phyloP scores from a whole-genome alignment of 1,140 invertebrate genomes.

The Drosophila grimshawi region DNA sequence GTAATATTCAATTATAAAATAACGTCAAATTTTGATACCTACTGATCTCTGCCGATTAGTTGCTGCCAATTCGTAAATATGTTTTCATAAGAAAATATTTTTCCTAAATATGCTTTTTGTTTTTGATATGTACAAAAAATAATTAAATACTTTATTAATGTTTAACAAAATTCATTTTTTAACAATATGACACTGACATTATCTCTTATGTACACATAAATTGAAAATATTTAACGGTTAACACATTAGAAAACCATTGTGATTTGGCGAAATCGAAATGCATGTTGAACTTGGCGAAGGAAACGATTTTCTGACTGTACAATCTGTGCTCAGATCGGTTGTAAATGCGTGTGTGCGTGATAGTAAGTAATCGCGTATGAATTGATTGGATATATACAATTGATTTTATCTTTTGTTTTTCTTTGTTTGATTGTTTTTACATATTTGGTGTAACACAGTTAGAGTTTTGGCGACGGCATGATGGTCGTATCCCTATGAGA shows the following conservation, averaged over 20 bases:
- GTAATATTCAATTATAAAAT: slow-evolving; percentile 54
- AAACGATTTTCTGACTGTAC: slow-evolving; percentile 29
- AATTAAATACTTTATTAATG: slow-evolving; percentile 58
- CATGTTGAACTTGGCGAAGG: slow-evolving; percentile 49
- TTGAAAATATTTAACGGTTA: slow-evolving; percentile 51
- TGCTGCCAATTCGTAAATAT: slow-evolving; percentile 58
- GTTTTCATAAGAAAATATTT: slow-evolving; percentile 35
- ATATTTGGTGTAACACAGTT: slow-evolving; percentile 68
- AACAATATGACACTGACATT: slow-evolving; percentile 69
- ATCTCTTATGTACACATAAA: slow-evolving; percentile 49
- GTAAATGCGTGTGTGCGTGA: slow-evolving; percentile 44
- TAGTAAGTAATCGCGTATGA: slow-evolving; percentile 48
- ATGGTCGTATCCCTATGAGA: slow-evolving; percentile 78
- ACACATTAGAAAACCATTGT: slow-evolving; percentile 39
- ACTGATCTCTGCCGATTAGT: slow-evolving; percentile 67
- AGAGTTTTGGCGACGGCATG: slow-evolving; percentile 82
- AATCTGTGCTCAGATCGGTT: slow-evolving; percentile 22
- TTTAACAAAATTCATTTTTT: slow-evolving; percentile 67
- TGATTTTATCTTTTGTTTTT: slow-evolving; percentile 41
- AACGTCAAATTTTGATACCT: slow-evolving; percentile 57
- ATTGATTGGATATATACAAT: slow-evolving; percentile 63
- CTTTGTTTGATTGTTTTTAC: slow-evolving; percentile 17
- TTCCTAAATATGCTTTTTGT: slow-evolving; percentile 33
- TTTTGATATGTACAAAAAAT: slow-evolving; percentile 61
- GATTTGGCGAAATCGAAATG: slow-evolving; percentile 40